A percentile compares a stretch with the other conserved stretches of the same genome.
Conservation (phyloP, 1,140 invertebrate species). For the Macrobrachium rosenbergii region DNA sequence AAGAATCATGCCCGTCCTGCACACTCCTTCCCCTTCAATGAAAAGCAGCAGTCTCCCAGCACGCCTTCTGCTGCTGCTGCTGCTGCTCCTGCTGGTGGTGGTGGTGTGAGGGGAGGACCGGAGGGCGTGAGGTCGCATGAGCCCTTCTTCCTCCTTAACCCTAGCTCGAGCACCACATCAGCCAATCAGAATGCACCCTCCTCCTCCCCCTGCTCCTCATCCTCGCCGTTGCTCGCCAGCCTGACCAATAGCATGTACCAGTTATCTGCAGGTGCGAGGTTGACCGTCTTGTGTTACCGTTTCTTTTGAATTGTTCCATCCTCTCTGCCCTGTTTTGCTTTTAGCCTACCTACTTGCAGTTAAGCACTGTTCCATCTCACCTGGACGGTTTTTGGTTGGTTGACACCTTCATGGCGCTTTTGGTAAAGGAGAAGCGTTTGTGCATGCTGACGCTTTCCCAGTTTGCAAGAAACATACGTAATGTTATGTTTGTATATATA, state of each 20-base stretch:
- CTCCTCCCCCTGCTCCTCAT: constrained; percentile 12
- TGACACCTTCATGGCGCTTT: background rate
- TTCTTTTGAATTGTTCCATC: background rate
- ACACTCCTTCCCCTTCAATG: constrained; percentile 39
- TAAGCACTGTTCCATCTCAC: background rate
- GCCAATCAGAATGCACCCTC: constrained; percentile 21
- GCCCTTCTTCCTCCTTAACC: constrained; percentile 25
- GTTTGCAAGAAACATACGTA: no score
- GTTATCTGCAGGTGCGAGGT: constrained; percentile 59
- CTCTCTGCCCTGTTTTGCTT: constrained; percentile 18
- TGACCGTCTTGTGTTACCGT: constrained; percentile 24
- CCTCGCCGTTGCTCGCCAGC: constrained; percentile 27
- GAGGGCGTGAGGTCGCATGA: constrained; percentile 43
- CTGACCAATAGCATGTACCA: constrained; percentile 59
- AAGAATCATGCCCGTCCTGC: constrained; percentile 59
- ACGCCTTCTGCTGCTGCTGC: no score
- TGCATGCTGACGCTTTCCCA: no score
- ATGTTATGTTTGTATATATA: no score
- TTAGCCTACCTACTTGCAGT: background rate
- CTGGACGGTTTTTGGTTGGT: background rate
- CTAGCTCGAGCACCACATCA: background rate
- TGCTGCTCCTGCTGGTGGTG: background rate
- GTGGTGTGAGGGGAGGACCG: constrained; percentile 28
- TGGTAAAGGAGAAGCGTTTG: background rate
- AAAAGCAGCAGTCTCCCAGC: constrained; percentile 44